Evolutionary conservation across 1,140 invertebrate species (phyloP).

Genomic region (Sycophila sp.): DNA sequence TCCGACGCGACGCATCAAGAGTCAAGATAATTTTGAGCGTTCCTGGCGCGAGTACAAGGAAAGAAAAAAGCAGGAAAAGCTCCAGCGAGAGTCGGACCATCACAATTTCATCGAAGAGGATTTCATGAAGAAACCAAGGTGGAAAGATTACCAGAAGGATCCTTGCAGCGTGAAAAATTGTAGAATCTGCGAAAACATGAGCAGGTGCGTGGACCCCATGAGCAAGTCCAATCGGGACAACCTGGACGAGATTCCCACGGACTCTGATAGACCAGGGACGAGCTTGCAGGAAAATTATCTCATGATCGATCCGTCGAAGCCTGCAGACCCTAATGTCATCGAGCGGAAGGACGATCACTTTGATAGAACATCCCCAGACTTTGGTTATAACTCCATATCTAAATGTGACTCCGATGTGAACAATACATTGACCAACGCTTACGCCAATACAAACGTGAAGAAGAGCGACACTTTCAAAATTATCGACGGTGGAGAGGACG

Average conservation of each 20-base stretch:
- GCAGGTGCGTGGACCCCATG: conserved; percentile 40
- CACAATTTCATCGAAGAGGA: conserved; percentile 49
- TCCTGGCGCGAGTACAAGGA: conserved; percentile 60
- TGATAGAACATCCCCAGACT: conserved; percentile 37
- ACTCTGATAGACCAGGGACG: conserved; percentile 43
- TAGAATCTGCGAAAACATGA: conserved; percentile 50
- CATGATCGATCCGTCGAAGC: conserved; percentile 34
- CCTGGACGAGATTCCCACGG: background rate
- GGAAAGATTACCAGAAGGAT: conserved; percentile 51
- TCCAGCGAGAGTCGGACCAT: conserved; percentile 38
- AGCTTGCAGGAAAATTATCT: conserved; percentile 56
- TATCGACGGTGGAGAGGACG: conserved; percentile 48
- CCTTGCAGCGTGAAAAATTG: conserved; percentile 45
- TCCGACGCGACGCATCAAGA: conserved; percentile 43
- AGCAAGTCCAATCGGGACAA: too few species aligned
- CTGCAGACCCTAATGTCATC: background rate
- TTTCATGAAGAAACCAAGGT: conserved; percentile 57
- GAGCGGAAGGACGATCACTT: background rate
- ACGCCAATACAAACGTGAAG: conserved; percentile 54
- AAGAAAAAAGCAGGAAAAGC: conserved; percentile 49
- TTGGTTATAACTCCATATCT: conserved; percentile 52
- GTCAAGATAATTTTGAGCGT: conserved; percentile 51
- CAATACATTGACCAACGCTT: conserved; percentile 30
- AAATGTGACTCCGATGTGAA: conserved; percentile 34
- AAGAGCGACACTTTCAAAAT: conserved; percentile 59